Conservation (phyloP, 2,888 invertebrate species). For the Stegophylla sp. region DNA sequence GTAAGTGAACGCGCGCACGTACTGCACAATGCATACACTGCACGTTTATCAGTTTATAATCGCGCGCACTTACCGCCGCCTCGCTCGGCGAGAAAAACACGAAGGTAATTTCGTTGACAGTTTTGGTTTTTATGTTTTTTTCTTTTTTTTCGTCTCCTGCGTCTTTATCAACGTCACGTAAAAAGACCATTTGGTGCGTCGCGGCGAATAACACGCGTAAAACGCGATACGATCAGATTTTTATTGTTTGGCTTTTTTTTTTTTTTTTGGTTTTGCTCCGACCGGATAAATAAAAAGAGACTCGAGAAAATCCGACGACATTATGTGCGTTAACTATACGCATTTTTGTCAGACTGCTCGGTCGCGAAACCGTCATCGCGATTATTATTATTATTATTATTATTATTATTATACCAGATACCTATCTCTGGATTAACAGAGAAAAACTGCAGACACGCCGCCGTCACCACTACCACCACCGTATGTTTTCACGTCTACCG, state of each 20-base stretch:
- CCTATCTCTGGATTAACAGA: too few relatives aligned
- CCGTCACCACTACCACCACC: too few relatives aligned
- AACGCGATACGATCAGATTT: slow-evolving; percentile 11
- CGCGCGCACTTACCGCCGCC: too few relatives aligned
- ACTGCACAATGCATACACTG: too few relatives aligned
- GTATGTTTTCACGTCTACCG: slow-evolving; percentile 5
- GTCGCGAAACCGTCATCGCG: slow-evolving; percentile 29
- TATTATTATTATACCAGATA: too few relatives aligned
- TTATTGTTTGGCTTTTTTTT: neutral
- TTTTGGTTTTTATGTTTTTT: too few relatives aligned
- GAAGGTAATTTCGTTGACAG: slow-evolving; percentile 2
- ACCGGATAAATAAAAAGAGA: slow-evolving; percentile 8
- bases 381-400: slow-evolving; percentile 26
- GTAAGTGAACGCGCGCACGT: too few relatives aligned
- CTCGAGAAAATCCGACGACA: slow-evolving; percentile 1
- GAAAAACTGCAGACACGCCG: neutral
- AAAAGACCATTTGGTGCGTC: slow-evolving; percentile 31
- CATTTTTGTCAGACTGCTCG: neutral
- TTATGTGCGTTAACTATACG: too few relatives aligned
- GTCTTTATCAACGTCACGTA: slow-evolving; percentile 8
- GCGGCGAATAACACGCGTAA: slow-evolving; percentile 33
- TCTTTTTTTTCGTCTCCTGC: neutral
- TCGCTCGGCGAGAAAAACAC: slow-evolving; percentile 2
- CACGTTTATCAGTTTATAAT: neutral
- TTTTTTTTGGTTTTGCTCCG: neutral